phyloP scores from a whole-genome alignment of 1,140 invertebrate species.

The Neodiprion virginianus region DNA sequence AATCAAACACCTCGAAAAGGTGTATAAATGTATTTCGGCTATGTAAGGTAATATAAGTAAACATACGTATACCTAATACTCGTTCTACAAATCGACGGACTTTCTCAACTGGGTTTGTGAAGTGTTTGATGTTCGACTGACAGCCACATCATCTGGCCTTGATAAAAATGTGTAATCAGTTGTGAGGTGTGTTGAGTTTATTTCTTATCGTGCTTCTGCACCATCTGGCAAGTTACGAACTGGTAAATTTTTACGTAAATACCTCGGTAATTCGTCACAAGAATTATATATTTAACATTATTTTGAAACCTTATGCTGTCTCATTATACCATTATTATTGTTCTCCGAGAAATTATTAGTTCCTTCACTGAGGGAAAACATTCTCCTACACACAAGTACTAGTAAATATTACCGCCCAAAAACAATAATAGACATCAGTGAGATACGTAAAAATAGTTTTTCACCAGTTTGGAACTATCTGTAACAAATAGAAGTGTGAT shows the following conservation, averaged over 20 bases:
- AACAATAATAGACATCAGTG: no score
- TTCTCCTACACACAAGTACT: no score
- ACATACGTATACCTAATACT: no score
- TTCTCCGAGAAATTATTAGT: no score
- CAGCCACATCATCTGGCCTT: constrained; percentile 47
- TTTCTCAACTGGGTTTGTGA: neutral
- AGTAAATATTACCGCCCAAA: no score
- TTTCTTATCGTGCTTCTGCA: constrained; percentile 13
- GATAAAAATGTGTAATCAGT: constrained; percentile 42
- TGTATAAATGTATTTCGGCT: no score
- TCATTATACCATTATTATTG: neutral
- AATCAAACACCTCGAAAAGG: no score
- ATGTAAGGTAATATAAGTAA: no score
- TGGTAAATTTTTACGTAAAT: neutral
- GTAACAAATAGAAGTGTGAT: no score
- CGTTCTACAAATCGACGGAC: neutral
- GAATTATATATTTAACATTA: neutral
- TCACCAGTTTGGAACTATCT: no score
- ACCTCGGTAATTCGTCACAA: neutral
- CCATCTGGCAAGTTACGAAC: constrained; percentile 24
- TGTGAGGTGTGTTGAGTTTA: constrained; percentile 20
- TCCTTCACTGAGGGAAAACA: no score
- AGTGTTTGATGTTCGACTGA: constrained; percentile 27
- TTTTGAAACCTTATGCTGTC: constrained; percentile 19
- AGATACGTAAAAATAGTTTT: no score